Evolutionary conservation across 2,888 invertebrate genomes (phyloP), one percentile per base, ranked within the genome.

Genomic region (Vandiemenella viatica): DNA sequence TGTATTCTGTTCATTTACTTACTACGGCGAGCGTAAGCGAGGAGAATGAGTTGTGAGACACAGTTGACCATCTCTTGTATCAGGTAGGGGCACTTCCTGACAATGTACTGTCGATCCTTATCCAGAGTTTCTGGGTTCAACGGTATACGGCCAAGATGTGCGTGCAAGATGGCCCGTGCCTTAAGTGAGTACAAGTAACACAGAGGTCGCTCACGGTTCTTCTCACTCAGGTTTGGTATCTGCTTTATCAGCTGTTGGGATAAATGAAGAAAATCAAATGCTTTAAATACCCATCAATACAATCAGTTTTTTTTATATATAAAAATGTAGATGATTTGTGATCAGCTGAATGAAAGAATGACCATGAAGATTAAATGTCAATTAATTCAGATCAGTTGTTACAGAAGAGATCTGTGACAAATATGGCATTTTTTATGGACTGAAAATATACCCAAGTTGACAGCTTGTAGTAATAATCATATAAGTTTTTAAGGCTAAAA

Each of bases 1-100:
- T n/a, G n/a, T n/a, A n/a, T n/a, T n/a, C n/a, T n/a, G n/a, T n/a
- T 32, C 15, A n/a, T 20, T 41, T 48, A 71, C 80, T 77, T 68
- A 85, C 88, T 80, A 73, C 92, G 79, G 56, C 89, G 77, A 51
- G 91, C 88, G 64, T 91, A 89, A 13, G 89, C 90, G 53, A 93
- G 73, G 63, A 92, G 79, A 51, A 93, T 90, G 41, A 97, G 74
- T 65, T 95, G 92, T 62, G 93, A 89, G 13, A 92, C 86, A 64
- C 93, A 91, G 62, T 87, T 89, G 48, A 97, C 87, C 89, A 97
- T 95, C 70, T 98, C 97, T 59, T 95, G 90, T 48, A 98, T 83
- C 40, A 98, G 76, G 66, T 91, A 91, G 1, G 96, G 95, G 64
- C 90, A 88, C 65, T 95, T 91, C 57, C 83, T 85, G 43, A 89